These are phyloP conservation scores for Trachops cirrhosus DNA, from an alignment of 2,797 vertebrate genomes.

Conservation along the genomic window DNA sequence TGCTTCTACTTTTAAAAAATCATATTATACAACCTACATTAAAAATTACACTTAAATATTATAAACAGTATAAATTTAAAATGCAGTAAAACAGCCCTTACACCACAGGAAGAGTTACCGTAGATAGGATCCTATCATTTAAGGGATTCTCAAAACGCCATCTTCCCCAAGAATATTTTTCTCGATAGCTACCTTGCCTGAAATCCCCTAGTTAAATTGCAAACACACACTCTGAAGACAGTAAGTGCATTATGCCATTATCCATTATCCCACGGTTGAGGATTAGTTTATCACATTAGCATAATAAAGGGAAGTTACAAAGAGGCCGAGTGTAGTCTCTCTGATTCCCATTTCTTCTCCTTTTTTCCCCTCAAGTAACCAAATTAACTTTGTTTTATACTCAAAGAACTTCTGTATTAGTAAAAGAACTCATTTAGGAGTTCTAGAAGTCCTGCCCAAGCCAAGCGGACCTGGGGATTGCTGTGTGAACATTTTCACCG, in stretches of 20 bases:
- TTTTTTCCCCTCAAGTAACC: conserved; percentile 47
- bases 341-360: conserved; percentile 42
- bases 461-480: not conserved
- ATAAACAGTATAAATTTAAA: not conserved
- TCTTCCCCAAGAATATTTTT: not conserved
- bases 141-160: not conserved
- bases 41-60: conserved; percentile 14
- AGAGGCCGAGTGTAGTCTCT: conserved; percentile 24
- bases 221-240: conserved; percentile 38
- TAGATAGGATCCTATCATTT: not conserved
- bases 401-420: conserved; percentile 64
- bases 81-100: not conserved
- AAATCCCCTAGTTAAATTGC: conserved; percentile 18
- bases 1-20: not conserved
- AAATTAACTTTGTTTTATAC: conserved; percentile 59
- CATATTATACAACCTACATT: not conserved
- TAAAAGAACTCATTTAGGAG: conserved; percentile 66
- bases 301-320: conserved; percentile 49
- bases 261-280: conserved; percentile 41
- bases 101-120: not conserved
- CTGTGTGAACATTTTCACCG: conserved; percentile 55
- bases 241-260: conserved; percentile 8
- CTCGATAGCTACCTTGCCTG: not conserved
- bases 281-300: conserved; percentile 43
- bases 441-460: not conserved